A percentile compares a stretch with the other conserved stretches of the same genome.
These are phyloP conservation scores for Manduca sexta DNA, from an alignment of 1,140 invertebrate genomes.

Conservation along the genomic window DNA sequence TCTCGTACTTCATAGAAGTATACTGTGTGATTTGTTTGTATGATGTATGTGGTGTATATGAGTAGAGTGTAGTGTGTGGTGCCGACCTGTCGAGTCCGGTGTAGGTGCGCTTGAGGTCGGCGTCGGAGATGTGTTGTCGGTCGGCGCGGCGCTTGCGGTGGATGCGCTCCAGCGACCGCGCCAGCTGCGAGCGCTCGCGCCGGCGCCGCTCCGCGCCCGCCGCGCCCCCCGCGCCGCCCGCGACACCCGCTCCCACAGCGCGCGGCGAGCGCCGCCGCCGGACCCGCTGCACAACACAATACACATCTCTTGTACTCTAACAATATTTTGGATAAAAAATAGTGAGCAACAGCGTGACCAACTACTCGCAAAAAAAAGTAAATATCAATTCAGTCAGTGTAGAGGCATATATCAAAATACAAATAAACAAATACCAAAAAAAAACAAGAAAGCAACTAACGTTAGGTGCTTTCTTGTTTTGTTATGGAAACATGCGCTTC, in stretches of 20 bases:
- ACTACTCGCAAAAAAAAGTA: no score
- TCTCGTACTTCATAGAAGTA: no score
- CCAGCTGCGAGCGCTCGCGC: constrained; percentile 38
- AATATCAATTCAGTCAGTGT: no score
- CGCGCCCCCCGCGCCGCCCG: constrained; percentile 35
- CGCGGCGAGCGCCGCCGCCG: constrained; percentile 42
- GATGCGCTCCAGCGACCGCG: constrained; percentile 65
- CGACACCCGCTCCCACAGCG: constrained; percentile 34
- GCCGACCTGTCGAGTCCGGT: constrained; percentile 75
- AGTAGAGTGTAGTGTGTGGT: background rate
- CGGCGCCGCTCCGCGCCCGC: constrained; percentile 21
- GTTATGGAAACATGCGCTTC: no score
- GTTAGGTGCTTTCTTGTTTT: no score
- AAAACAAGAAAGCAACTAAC: no score
- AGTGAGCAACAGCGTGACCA: no score
- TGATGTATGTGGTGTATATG: no score
- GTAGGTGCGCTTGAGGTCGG: constrained; percentile 76
- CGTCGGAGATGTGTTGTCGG: constrained; percentile 48
- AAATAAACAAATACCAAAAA: no score
- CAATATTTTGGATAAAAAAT: no score
- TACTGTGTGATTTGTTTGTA: no score
- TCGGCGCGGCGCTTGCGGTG: constrained; percentile 57
- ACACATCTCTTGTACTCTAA: background rate
- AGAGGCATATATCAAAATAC: no score
- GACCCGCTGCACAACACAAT: constrained; percentile 26